These are phyloP conservation scores for Sarcophaga caerulescens DNA, from an alignment of 2,888 invertebrate species.

Conservation along the genomic window DNA sequence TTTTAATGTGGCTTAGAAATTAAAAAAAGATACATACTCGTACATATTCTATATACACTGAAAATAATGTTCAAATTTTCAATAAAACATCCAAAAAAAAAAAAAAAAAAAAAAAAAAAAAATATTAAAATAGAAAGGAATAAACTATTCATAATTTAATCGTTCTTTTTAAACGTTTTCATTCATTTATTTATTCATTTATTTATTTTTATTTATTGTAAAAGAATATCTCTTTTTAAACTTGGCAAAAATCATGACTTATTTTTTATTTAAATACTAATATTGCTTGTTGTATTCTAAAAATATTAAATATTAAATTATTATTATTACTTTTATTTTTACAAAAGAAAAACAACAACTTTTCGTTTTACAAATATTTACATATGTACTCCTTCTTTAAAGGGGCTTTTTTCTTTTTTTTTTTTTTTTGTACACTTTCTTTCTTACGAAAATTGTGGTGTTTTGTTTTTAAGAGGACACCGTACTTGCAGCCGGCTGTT, in stretches of 20 bases:
- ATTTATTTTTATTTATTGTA: neutral
- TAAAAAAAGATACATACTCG: too few species aligned
- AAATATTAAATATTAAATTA: constrained; percentile 28
- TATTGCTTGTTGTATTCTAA: constrained; percentile 60
- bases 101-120: neutral
- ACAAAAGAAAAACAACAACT: constrained; percentile 57
- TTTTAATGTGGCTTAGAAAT: neutral
- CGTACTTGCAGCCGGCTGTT: constrained; percentile 52
- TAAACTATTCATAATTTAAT: too few species aligned
- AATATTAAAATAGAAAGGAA: too few species aligned
- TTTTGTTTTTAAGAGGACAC: constrained; percentile 52
- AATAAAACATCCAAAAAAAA: neutral
- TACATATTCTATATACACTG: too few species aligned
- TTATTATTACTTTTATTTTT: constrained; percentile 15
- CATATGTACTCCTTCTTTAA: constrained; percentile 31
- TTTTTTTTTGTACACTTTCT: constrained; percentile 54
- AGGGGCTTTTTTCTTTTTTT: constrained; percentile 43
- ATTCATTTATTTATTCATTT: neutral
- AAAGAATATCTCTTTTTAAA: neutral
- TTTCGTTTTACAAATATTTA: constrained; percentile 45
- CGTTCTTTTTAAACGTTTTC: too few species aligned
- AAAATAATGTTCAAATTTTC: neutral
- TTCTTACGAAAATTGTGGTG: neutral
- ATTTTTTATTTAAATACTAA: constrained; percentile 45
- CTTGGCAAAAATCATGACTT: constrained; percentile 1